Percentiles rank a stretch among this genome's conserved stretches.
Conservation (phyloP, 53 echinoderm and acorn worm species). For the Temnopleurus reevesii region DNA sequence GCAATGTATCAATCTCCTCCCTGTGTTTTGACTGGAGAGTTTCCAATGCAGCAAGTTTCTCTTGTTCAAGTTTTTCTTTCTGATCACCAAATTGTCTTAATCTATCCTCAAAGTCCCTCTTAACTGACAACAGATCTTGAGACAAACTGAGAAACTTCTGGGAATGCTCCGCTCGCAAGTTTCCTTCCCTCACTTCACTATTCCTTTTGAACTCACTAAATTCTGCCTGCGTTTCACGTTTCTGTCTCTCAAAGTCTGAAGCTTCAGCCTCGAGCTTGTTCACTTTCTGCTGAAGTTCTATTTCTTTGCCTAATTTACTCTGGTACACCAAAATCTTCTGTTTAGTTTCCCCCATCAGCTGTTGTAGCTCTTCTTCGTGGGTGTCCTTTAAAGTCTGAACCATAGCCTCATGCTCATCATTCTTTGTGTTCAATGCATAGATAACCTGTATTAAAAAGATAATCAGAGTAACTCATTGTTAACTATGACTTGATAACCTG, state of each 20-base stretch:
- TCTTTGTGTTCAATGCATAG: slow-evolving; percentile 97
- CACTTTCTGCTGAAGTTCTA: slow-evolving; percentile 73
- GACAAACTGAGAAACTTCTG: slow-evolving; percentile 85
- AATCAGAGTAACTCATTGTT: no score
- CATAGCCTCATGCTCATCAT: slow-evolving; percentile 94
- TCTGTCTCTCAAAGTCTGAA: slow-evolving; percentile 70
- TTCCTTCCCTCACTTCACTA: slow-evolving; percentile 64
- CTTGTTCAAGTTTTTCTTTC: slow-evolving; percentile 68
- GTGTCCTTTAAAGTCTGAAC: slow-evolving; percentile 83
- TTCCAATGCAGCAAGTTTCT: slow-evolving; percentile 59
- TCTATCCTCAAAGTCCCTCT: slow-evolving; percentile 83
- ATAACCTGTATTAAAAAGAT: slow-evolving; percentile 74
- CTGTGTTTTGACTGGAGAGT: slow-evolving; percentile 70
- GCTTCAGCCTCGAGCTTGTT: slow-evolving; percentile 75
- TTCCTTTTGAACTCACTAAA: slow-evolving; percentile 76
- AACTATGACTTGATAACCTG: no score
- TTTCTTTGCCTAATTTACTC: slow-evolving; percentile 79
- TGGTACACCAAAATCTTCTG: slow-evolving; percentile 79
- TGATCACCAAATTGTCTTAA: slow-evolving; percentile 83
- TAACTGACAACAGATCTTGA: slow-evolving; percentile 80
- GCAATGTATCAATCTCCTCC: slow-evolving; percentile 71
- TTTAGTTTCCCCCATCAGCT: slow-evolving; percentile 81
- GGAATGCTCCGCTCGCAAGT: slow-evolving; percentile 83
- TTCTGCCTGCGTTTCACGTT: slow-evolving; percentile 69
- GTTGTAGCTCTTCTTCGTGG: slow-evolving; percentile 91